These are phyloP conservation scores for Hemibagrus wyckioides DNA, from an alignment of 2,113 vertebrate species.

Conservation along the genomic window DNA sequence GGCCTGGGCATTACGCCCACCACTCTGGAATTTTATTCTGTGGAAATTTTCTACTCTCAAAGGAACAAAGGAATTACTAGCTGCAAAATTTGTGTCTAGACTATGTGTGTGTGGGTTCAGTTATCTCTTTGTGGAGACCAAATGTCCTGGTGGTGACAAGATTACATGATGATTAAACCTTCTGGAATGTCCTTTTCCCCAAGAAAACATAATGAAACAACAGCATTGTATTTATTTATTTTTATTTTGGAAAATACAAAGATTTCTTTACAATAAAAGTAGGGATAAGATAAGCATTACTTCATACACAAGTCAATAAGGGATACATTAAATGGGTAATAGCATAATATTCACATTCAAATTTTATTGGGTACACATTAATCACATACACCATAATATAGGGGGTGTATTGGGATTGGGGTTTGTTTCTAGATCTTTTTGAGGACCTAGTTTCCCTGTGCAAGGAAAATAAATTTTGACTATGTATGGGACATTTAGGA, in stretches of 20 bases:
- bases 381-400: too few species aligned
- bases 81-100: constrained; percentile 5
- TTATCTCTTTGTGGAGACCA: not conserved
- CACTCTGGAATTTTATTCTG: not conserved
- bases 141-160: not conserved
- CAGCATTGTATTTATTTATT: not conserved
- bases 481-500: not conserved
- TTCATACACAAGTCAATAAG: not conserved
- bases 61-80: not conserved
- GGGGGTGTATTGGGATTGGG: not conserved
- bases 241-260: not conserved
- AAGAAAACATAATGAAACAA: not conserved
- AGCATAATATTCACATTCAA: not conserved
- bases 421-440: not conserved
- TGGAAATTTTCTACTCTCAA: not conserved
- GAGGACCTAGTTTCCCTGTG: not conserved
- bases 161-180: constrained; percentile 13
- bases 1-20: not conserved
- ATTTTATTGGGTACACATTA: too few species aligned
- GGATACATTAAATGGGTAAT: not conserved
- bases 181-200: not conserved
- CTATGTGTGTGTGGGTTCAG: not conserved
- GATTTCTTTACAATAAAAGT: not conserved
- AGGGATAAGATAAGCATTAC: not conserved
- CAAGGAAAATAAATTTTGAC: not conserved